These are phyloP conservation scores for Neuroscelio doddi DNA, from an alignment of 2,888 invertebrate genomes.

Conservation along the genomic window DNA sequence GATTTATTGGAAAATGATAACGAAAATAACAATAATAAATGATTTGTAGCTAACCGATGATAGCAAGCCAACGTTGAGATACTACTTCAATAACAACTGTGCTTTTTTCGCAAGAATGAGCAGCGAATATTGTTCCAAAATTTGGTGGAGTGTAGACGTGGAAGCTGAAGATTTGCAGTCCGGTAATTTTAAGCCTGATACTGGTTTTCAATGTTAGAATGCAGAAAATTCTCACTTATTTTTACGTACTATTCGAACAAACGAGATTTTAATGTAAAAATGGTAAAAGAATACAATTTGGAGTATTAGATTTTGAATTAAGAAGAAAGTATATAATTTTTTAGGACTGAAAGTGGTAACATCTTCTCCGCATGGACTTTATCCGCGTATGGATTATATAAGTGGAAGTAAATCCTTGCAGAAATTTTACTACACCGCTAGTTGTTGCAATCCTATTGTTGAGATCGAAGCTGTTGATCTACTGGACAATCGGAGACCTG, in stretches of 20 bases:
- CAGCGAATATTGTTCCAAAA: slow-evolving; percentile 76
- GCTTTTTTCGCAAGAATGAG: too few relatives aligned
- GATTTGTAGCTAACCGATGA: slow-evolving; percentile 71
- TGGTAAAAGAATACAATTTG: too few relatives aligned
- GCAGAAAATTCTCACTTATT: too few relatives aligned
- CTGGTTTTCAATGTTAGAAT: too few relatives aligned
- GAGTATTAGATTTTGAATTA: too few relatives aligned
- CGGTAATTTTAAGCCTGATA: too few relatives aligned
- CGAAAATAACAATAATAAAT: not conserved
- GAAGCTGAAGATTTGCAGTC: slow-evolving; percentile 78
- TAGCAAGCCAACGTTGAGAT: slow-evolving; percentile 76
- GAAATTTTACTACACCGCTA: slow-evolving; percentile 79
- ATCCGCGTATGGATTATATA: slow-evolving; percentile 77
- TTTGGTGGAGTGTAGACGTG: slow-evolving; percentile 81
- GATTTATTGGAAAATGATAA: not conserved
- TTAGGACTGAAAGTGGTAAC: slow-evolving; percentile 63
- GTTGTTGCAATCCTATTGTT: slow-evolving; percentile 82
- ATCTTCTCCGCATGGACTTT: slow-evolving; percentile 74
- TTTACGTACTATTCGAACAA: too few relatives aligned
- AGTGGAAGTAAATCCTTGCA: slow-evolving; percentile 80
- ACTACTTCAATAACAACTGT: slow-evolving; percentile 79
- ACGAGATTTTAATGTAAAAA: too few relatives aligned
- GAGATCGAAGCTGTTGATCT: slow-evolving; percentile 81
- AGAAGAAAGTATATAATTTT: too few relatives aligned
- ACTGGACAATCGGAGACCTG: slow-evolving; percentile 78